Conservation (phyloP, 2,888 invertebrate genomes). For the Luperina nickerlii region DNA sequence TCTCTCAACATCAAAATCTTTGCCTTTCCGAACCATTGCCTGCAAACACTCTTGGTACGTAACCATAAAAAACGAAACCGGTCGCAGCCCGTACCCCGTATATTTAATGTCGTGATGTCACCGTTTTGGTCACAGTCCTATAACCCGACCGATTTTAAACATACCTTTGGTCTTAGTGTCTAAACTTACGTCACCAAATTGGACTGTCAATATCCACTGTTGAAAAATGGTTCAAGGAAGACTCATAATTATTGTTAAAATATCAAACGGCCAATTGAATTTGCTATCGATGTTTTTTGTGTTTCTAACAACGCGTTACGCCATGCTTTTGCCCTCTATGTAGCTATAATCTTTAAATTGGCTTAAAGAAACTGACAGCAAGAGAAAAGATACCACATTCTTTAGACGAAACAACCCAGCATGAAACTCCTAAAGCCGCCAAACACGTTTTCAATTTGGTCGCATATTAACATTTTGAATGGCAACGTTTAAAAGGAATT, state of each 20-base stretch:
- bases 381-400: not conserved
- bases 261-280: not conserved
- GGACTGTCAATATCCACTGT: not conserved
- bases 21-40: conserved; percentile 31
- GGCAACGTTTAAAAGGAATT: conserved; percentile 49
- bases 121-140: conserved; percentile 65
- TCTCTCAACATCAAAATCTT: conserved; percentile 30
- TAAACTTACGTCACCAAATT: not conserved
- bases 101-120: conserved; percentile 74
- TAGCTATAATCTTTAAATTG: not conserved
- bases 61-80: conserved; percentile 67
- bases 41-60: conserved; percentile 44
- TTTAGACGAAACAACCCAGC: not conserved
- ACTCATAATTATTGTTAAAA: not conserved
- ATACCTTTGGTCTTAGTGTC: not conserved
- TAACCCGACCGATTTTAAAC: conserved; percentile 53
- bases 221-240: not conserved
- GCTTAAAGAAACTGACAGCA: not conserved
- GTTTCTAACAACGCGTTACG: not conserved
- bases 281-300: not conserved
- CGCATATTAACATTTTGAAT: conserved; percentile 56
- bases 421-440: not conserved
- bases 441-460: conserved; percentile 46
- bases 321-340: not conserved
- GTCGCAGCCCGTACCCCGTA: conserved; percentile 65